These are phyloP conservation scores for Sebastes fasciatus DNA, from an alignment of 2,113 vertebrate genomes.

Conservation along the genomic window DNA sequence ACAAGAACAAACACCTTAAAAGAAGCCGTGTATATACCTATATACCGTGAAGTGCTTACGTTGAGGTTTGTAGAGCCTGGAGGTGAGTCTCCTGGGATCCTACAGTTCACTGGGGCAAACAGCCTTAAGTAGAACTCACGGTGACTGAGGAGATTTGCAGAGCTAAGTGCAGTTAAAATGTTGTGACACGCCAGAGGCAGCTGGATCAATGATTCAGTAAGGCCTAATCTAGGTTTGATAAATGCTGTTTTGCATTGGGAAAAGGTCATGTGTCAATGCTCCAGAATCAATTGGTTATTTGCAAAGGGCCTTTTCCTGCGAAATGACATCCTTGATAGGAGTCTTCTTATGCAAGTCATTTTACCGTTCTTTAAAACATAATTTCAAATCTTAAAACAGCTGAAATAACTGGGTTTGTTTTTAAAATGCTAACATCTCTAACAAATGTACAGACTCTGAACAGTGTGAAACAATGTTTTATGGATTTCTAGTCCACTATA, in stretches of 20 bases:
- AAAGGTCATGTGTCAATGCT: constrained; percentile 45
- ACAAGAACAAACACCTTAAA: constrained; percentile 46
- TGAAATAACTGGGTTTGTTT: neutral
- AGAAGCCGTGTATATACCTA: constrained; percentile 5
- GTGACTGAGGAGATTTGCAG: constrained; percentile 23
- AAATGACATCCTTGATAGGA: constrained; percentile 9
- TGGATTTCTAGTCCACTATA: too few relatives aligned
- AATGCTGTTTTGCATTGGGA: constrained; percentile 67
- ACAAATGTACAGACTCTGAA: neutral
- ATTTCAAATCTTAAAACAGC: neutral
- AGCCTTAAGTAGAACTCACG: constrained; percentile 22
- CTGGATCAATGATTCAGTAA: constrained; percentile 58
- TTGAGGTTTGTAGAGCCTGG: constrained; percentile 32
- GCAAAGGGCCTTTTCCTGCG: constrained; percentile 3
- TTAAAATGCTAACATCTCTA: neutral
- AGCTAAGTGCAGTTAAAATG: constrained; percentile 44
- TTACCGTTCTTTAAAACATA: neutral
- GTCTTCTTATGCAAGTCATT: neutral
- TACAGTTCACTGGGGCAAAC: constrained; percentile 22
- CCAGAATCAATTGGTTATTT: constrained; percentile 51
- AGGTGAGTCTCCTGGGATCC: constrained; percentile 38
- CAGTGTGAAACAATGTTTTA: neutral
- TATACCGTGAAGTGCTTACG: constrained; percentile 7
- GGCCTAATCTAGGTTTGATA: constrained; percentile 56
- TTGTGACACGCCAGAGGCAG: constrained; percentile 35